phyloP scores from a whole-genome alignment of 2,113 vertebrate species.

The Gymnocephalus cernua region DNA sequence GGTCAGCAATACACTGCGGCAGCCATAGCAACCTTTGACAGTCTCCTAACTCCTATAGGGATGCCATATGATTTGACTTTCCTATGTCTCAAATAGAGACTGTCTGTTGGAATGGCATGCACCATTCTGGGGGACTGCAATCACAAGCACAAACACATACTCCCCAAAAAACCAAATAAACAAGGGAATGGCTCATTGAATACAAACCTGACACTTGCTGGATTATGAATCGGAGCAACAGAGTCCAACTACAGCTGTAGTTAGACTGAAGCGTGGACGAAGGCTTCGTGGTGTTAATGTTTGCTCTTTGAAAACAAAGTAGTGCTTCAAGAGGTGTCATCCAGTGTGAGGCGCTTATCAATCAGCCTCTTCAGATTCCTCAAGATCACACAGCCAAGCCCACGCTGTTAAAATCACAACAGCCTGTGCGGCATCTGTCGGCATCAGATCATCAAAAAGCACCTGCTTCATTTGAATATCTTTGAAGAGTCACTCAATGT shows the following conservation, averaged over 20 bases:
- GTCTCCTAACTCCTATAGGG: not conserved
- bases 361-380: constrained; percentile 29
- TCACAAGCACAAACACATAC: not conserved
- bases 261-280: no score
- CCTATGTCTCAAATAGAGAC: not conserved
- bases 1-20: constrained; percentile 6
- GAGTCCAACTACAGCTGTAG: not conserved
- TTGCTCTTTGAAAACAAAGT: constrained; percentile 36
- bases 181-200: not conserved
- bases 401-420: constrained; percentile 17
- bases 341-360: constrained; percentile 12
- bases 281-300: constrained; percentile 24
- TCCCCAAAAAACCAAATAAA: constrained; percentile 21
- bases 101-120: constrained; percentile 5
- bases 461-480: constrained; percentile 4
- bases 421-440: not conserved
- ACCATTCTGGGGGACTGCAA: not conserved
- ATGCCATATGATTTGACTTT: not conserved
- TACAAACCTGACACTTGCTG: not conserved
- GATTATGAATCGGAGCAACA: constrained; percentile 29
- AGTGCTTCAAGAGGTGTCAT: constrained; percentile 1
- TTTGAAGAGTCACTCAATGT: constrained; percentile 1
- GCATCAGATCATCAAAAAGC: constrained; percentile 1
- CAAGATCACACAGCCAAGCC: constrained; percentile 19
- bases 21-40: not conserved